Evolutionary conservation across 2,113 vertebrate species (phyloP), one percentile per base, ranked within the genome.

Genomic region (Toxostoma redivivum): DNA sequence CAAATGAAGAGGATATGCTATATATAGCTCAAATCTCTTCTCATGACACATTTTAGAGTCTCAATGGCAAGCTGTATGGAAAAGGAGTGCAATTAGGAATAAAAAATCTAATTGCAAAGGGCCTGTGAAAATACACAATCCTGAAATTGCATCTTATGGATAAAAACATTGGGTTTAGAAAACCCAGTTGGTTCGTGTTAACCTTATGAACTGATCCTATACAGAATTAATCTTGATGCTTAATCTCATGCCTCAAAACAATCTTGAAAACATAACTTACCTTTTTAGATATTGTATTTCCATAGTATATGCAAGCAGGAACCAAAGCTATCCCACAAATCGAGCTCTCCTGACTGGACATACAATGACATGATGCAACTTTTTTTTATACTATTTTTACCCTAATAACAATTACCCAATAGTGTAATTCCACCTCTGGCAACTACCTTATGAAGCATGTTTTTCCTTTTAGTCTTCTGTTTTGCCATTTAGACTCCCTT

Each of bases 221-320:
- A 51, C 4, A 78, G 53, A 64, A 69, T 76, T 67, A 47, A 79
- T 87, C 78, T 77, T 76, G 23, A 70, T 85, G 74, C 51, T 92
- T 90, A 94, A 96, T 83, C 67, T 51, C 25, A 53, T 48, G 54
- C 58, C 86, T 78, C 71, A 86, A 92, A 96, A 90, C 47, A 77
- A 71, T 90, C 71, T 86, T 54, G 64, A 83, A 88, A 88, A 78
- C 14, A 0, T 27, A 56, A 71, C 15, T 47, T 72, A 27, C 44
- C 31, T 58, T 77, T 81, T 66, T 51, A 58, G 17, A 27, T 15
- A 58, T 0, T 0, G 0, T 16, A 72, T 85, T 91, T 72, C 50
- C 27, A 20, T 13, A 35, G 21, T 5, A 28, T 4, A 50, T 10
- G 15, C 45, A 76, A 83, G 16, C 1, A 2, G 31, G 33, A 91